phyloP scores from a whole-genome alignment of 1,140 invertebrate genomes.

The Helicoverpa armigera region DNA sequence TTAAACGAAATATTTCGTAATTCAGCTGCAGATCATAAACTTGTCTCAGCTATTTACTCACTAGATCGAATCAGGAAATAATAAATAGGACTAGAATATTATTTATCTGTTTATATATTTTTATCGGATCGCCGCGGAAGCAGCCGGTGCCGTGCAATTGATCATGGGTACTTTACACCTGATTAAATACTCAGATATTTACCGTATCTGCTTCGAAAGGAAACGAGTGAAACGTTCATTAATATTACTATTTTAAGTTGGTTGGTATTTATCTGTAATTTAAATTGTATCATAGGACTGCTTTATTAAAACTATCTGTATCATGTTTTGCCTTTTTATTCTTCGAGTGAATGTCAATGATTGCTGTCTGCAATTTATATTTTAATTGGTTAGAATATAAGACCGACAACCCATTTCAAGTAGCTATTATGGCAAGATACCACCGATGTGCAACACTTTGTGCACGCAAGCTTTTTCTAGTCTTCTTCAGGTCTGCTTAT shows the following conservation, averaged over 20 bases:
- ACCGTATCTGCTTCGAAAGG: constrained; percentile 13
- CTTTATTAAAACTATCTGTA: not conserved
- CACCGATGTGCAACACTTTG: no score
- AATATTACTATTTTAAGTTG: constrained; percentile 20
- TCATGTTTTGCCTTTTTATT: not conserved
- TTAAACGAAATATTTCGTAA: no score
- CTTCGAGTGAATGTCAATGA: no score
- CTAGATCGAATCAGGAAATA: constrained; percentile 27
- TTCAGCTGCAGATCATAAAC: not conserved
- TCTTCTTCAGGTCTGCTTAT: no score
- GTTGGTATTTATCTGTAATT: not conserved
- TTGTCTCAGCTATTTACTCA: constrained; percentile 5
- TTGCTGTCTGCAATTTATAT: no score
- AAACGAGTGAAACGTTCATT: constrained; percentile 24
- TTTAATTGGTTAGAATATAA: no score
- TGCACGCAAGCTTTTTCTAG: no score
- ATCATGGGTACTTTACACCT: constrained; percentile 25
- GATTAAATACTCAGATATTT: constrained; percentile 44
- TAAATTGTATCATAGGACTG: not conserved
- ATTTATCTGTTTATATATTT: constrained; percentile 36
- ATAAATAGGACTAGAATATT: constrained; percentile 31
- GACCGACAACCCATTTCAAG: no score
- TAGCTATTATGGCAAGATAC: no score
- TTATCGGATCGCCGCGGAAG: constrained; percentile 39
- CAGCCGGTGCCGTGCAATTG: constrained; percentile 4